phyloP scores from a whole-genome alignment of 2,113 vertebrate species.

The Percopsis transmontana region DNA sequence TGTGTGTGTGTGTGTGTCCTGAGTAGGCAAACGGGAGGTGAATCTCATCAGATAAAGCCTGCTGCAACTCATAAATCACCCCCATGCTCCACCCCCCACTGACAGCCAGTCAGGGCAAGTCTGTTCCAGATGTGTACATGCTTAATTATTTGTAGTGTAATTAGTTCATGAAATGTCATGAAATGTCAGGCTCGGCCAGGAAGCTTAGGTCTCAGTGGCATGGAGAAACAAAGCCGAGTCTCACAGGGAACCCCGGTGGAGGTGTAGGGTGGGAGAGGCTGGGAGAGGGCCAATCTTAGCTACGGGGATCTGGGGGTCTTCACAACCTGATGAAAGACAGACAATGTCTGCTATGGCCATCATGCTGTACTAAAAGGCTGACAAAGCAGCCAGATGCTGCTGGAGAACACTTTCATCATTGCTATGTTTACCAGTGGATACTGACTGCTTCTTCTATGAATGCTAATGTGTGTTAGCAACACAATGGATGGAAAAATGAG shows the following conservation, averaged over 20 bases:
- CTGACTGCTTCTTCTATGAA: conserved; percentile 15
- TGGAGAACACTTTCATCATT: conserved; percentile 17
- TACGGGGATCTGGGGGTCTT: conserved; percentile 24
- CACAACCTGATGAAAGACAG: conserved; percentile 38
- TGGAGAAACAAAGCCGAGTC: conserved; percentile 79
- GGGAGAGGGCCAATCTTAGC: conserved; percentile 22
- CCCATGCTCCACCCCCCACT: conserved; percentile 44
- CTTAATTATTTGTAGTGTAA: conserved; percentile 94
- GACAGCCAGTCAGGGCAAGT: conserved; percentile 85
- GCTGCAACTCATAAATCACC: conserved; percentile 88
- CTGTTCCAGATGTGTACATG: conserved; percentile 90
- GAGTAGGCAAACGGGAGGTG: conserved; percentile 17
- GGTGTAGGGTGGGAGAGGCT: conserved; percentile 17
- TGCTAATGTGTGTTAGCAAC: background rate
- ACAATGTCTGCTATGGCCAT: conserved; percentile 39
- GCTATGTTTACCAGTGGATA: conserved; percentile 1
- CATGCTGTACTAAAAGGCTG: conserved; percentile 25
- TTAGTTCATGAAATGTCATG: conserved; percentile 89
- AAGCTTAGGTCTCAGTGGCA: conserved; percentile 75
- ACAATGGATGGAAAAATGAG: background rate
- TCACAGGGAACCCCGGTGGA: conserved; percentile 72
- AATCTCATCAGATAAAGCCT: conserved; percentile 87
- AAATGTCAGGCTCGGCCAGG: conserved; percentile 86
- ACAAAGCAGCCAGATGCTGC: conserved; percentile 8
- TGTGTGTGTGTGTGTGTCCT: conserved; percentile 18